Evolutionary conservation across 2,888 invertebrate species (phyloP), one percentile per base, ranked within the genome.

Genomic region (Diogma glabrata): DNA sequence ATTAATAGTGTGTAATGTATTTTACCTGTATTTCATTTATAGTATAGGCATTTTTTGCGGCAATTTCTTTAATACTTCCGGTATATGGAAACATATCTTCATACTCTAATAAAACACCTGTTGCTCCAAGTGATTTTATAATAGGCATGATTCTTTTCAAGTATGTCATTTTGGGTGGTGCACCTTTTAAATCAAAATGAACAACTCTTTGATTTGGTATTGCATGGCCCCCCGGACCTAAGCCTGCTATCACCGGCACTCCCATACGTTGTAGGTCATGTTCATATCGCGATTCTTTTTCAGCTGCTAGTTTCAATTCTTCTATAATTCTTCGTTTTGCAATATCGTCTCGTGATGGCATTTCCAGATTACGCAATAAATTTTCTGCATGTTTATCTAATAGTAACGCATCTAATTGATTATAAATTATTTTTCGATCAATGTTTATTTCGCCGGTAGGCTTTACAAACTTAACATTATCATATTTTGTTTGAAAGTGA

Each of bases 21-120:
- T n/a, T n/a, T n/a, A n/a, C n/a, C n/a, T n/a, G n/a, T n/a, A 36
- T 14, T 14, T 36, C 36, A 12, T 36, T 14, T 36, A 14, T 36
- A 14, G n/a, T 36, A 14, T 36, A 36, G 9, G 83, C 80, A 68
- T 75, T 81, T 60, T 70, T 71, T 0, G 75, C 81, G 51, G 72
- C 69, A 53, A 75, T 72, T 54, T 64, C 68, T 60, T 74, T 72
- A 30, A 87, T 64, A 2, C 64, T 60, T 1, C 80, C 83, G 47
- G 67, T 70, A 67, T 80, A 87, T 0, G 87, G 87, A 67, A 87
- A 87, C 81, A 84, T 86, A 61, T 87, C 87, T 68, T 87, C 87
- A 73, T 86, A 87, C 65, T 87, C 87, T 57, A 82, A 65, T 17
- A 84, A 63, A 47, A 87, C 66, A 1, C 87, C 87, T 6, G 85